Percentiles rank a stretch among this genome's conserved stretches.
phyloP scores from a whole-genome alignment of 2,797 vertebrate genomes.

The Cossypha dichroa region DNA sequence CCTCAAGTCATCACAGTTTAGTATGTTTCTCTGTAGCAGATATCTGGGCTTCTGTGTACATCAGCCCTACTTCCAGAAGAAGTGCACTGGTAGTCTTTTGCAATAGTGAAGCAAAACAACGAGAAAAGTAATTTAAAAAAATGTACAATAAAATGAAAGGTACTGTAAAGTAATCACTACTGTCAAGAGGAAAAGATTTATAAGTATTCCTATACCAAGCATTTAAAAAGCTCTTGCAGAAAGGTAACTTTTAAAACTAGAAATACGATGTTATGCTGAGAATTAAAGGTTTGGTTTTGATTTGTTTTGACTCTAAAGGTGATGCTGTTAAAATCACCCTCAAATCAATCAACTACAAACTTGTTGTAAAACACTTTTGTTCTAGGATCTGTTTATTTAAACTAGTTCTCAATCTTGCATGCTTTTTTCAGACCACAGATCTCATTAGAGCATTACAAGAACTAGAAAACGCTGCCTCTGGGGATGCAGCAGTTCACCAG shows the following conservation, averaged over 20 bases:
- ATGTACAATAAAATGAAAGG: background rate
- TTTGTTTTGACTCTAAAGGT: background rate
- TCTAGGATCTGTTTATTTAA: slow-evolving; percentile 6
- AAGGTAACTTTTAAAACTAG: background rate
- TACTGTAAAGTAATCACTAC: background rate
- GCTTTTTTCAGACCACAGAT: slow-evolving; percentile 87
- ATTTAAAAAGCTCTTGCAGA: background rate
- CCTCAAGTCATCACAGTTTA: background rate
- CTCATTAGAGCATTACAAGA: slow-evolving; percentile 97
- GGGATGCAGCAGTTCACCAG: slow-evolving; percentile 92
- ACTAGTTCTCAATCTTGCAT: slow-evolving; percentile 62
- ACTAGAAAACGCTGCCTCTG: slow-evolving; percentile 95
- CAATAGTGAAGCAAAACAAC: background rate
- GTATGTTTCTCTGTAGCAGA: background rate
- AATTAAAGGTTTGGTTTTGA: background rate
- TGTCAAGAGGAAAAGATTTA: background rate
- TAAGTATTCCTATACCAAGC: background rate
- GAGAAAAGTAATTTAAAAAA: background rate
- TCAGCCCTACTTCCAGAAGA: background rate
- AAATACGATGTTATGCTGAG: background rate
- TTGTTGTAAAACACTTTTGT: background rate
- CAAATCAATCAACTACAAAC: background rate
- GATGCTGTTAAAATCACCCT: background rate
- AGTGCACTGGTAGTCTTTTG: background rate
- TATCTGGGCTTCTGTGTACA: background rate